These are phyloP conservation scores for Tursiops truncatus DNA, from an alignment of 2,113 vertebrate genomes.

Conservation along the genomic window DNA sequence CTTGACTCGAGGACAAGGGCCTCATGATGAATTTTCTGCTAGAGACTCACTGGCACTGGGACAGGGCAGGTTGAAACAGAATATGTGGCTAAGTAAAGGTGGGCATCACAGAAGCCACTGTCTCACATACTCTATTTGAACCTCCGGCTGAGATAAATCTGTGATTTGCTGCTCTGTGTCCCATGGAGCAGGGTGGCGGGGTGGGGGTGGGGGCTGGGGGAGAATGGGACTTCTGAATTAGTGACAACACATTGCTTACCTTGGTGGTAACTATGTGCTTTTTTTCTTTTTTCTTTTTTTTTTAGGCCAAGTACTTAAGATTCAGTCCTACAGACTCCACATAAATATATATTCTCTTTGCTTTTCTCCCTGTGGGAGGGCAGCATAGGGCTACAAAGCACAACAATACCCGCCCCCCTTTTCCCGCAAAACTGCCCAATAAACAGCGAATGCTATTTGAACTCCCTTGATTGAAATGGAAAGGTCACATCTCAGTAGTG, in stretches of 20 bases:
- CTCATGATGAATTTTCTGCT: not conserved
- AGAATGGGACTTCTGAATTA: not conserved
- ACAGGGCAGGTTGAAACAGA: not conserved
- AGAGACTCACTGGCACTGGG: not conserved
- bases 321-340: not conserved
- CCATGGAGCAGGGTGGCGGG: rapidly evolving
- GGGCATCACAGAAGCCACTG: not conserved
- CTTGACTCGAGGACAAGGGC: not conserved
- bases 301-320: not conserved
- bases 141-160: not conserved
- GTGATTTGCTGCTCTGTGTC: not conserved
- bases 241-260: not conserved
- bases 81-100: not conserved
- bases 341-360: not conserved
- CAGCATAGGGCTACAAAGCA: not conserved
- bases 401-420: not conserved
- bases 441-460: not conserved
- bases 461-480: constrained; percentile 19
- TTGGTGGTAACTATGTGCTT: not conserved
- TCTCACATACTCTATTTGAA: not conserved
- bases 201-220: no score
- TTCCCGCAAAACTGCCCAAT: not conserved
- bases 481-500: constrained; percentile 26
- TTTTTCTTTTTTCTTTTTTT: not conserved
- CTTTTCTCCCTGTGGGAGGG: not conserved